phyloP scores from a whole-genome alignment of 2,113 vertebrate genomes.

The Xenotilapia leptura region DNA sequence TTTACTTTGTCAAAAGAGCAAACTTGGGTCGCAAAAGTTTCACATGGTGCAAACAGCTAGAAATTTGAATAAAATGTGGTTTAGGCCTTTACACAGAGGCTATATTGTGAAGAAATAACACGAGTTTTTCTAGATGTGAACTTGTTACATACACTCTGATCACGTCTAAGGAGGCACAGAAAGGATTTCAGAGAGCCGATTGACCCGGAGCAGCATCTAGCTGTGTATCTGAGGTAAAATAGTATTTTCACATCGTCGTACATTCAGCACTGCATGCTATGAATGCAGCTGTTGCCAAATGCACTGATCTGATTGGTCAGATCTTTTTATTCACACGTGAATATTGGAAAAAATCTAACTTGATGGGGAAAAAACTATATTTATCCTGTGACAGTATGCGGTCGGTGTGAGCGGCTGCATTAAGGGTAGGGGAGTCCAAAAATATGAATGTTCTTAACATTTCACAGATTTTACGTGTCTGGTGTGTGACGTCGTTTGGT shows the following conservation, averaged over 20 bases:
- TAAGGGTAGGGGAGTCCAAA: not conserved
- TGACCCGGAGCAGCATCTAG: not conserved
- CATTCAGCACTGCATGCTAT: not conserved
- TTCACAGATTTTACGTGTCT: not conserved
- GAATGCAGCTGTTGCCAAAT: not conserved
- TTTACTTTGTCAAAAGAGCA: not conserved
- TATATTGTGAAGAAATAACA: not conserved
- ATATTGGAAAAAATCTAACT: not conserved
- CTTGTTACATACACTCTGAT: not conserved
- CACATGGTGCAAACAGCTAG: not conserved
- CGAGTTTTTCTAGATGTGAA: not conserved
- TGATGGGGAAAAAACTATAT: not conserved
- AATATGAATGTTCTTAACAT: not conserved
- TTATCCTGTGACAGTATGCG: not conserved
- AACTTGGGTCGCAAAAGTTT: not conserved
- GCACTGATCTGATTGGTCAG: not conserved
- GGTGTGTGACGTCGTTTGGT: not conserved
- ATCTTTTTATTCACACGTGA: rapidly evolving
- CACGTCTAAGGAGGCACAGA: not conserved
- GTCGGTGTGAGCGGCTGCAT: not conserved
- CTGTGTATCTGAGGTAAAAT: not conserved
- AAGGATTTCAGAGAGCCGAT: not conserved
- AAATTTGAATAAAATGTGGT: not conserved
- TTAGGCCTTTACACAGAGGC: not conserved
- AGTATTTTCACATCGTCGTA: not conserved